phyloP scores from a whole-genome alignment of 2,797 vertebrate genomes.

The Hyperoplus immaculatus region DNA sequence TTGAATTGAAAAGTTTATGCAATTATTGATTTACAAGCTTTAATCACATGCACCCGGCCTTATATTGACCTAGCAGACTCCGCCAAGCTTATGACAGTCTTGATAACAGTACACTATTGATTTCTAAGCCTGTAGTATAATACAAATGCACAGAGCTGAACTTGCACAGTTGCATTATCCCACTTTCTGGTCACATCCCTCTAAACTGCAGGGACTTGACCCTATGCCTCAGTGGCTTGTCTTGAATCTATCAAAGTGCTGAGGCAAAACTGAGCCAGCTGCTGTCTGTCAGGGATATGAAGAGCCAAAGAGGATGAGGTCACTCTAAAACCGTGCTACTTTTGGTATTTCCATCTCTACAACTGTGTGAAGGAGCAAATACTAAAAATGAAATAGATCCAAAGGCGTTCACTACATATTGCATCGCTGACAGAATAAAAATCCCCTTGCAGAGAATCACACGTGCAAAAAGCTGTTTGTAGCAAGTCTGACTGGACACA shows the following conservation, averaged over 20 bases:
- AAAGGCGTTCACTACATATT: slow-evolving; percentile 42
- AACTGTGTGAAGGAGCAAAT: slow-evolving; percentile 42
- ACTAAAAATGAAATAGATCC: slow-evolving; percentile 2
- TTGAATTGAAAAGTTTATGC: slow-evolving; percentile 66
- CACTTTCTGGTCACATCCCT: slow-evolving; percentile 76
- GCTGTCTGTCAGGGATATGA: slow-evolving; percentile 76
- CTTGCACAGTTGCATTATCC: slow-evolving; percentile 56
- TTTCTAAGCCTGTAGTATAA: slow-evolving; percentile 52
- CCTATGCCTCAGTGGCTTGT: slow-evolving; percentile 74
- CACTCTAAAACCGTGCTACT: slow-evolving; percentile 65
- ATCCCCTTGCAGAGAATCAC: slow-evolving; percentile 16
- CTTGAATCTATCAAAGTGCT: slow-evolving; percentile 79
- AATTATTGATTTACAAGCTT: slow-evolving; percentile 76
- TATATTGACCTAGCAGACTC: slow-evolving; percentile 60
- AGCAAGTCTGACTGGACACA: slow-evolving; percentile 44
- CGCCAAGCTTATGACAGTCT: slow-evolving; percentile 58
- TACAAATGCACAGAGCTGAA: slow-evolving; percentile 61
- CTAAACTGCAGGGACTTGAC: slow-evolving; percentile 76
- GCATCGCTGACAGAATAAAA: slow-evolving; percentile 14
- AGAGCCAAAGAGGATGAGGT: slow-evolving; percentile 74
- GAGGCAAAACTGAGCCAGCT: slow-evolving; percentile 72
- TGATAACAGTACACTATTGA: slow-evolving; percentile 73
- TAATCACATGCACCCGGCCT: slow-evolving; percentile 73
- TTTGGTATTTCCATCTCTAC: slow-evolving; percentile 60
- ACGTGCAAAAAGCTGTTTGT: slow-evolving; percentile 31